These are phyloP conservation scores for Potamarius usumacintae DNA, from an alignment of 2,113 vertebrate genomes.

Conservation along the genomic window DNA sequence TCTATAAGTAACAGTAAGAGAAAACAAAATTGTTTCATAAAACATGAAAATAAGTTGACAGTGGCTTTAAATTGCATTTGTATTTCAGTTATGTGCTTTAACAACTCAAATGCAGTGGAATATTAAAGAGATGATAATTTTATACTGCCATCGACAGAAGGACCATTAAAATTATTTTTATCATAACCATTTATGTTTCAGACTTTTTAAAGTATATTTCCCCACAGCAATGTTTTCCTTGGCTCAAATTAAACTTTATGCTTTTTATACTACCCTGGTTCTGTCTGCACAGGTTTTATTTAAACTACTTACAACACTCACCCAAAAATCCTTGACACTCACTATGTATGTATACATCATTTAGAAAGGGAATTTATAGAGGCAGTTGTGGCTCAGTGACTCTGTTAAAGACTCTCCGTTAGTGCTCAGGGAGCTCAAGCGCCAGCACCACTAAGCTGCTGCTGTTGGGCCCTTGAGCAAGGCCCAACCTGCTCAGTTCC, in stretches of 20 bases:
- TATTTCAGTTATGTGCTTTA: not conserved
- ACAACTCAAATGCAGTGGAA: not conserved
- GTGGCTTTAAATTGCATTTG: not conserved
- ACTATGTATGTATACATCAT: not conserved
- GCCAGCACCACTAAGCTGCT: not conserved
- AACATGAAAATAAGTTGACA: not conserved
- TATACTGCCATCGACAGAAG: conserved; percentile 16
- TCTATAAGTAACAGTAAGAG: no score
- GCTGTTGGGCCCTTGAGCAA: not conserved
- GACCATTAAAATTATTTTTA: not conserved
- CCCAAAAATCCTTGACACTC: not conserved
- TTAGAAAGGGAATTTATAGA: not conserved
- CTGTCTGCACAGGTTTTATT: not conserved
- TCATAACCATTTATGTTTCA: not conserved
- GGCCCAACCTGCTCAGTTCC: not conserved
- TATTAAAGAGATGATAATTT: not conserved
- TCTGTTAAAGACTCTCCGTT: not conserved
- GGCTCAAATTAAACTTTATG: not conserved
- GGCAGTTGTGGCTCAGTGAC: not conserved
- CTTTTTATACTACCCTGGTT: not conserved
- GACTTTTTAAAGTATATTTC: not conserved
- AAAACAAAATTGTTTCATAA: no score
- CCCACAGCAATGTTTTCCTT: not conserved
- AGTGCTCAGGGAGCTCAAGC: not conserved
- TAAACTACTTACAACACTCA: not conserved